These are phyloP conservation scores for Willowsia nigromaculata DNA, from an alignment of 2,888 invertebrate genomes.

Conservation along the genomic window DNA sequence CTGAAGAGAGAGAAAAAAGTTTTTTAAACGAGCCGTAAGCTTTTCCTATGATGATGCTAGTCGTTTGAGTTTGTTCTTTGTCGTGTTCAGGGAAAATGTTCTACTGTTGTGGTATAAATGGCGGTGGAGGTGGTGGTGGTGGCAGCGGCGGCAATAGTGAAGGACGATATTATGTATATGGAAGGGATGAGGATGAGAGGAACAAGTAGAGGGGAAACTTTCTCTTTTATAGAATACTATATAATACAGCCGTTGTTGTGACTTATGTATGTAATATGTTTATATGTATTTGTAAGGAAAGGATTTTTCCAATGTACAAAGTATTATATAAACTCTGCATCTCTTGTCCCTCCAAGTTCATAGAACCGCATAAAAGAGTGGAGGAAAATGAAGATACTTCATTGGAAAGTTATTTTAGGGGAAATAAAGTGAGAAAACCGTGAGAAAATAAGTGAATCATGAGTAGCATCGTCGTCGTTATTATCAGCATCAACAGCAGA, in stretches of 20 bases:
- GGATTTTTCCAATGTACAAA: not conserved
- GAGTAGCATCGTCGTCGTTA: not conserved
- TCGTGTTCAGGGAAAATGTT: slow-evolving; percentile 41
- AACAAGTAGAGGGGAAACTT: slow-evolving; percentile 33
- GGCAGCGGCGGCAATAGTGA: too few relatives aligned
- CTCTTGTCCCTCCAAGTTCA: not conserved
- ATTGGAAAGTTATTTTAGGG: slow-evolving; percentile 44
- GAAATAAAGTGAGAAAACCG: slow-evolving; percentile 48
- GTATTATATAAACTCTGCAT: not conserved
- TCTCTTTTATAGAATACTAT: not conserved
- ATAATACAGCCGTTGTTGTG: not conserved
- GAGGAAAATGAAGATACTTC: slow-evolving; percentile 27
- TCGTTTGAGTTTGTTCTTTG: slow-evolving; percentile 35
- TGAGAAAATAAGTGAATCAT: slow-evolving; percentile 35
- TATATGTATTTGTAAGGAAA: not conserved
- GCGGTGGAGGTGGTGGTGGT: not conserved
- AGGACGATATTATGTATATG: not conserved
- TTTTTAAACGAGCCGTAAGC: slow-evolving; percentile 40
- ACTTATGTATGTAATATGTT: not conserved
- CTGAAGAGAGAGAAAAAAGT: slow-evolving; percentile 36
- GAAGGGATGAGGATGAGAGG: not conserved
- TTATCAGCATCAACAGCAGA: not conserved
- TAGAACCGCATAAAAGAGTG: not conserved
- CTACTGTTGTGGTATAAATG: slow-evolving; percentile 25
- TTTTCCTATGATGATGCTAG: slow-evolving; percentile 32